Percentiles rank a stretch among this genome's conserved stretches.
These are phyloP conservation scores for Urocolius indicus DNA, from an alignment of 2,113 vertebrate genomes.

Conservation along the genomic window DNA sequence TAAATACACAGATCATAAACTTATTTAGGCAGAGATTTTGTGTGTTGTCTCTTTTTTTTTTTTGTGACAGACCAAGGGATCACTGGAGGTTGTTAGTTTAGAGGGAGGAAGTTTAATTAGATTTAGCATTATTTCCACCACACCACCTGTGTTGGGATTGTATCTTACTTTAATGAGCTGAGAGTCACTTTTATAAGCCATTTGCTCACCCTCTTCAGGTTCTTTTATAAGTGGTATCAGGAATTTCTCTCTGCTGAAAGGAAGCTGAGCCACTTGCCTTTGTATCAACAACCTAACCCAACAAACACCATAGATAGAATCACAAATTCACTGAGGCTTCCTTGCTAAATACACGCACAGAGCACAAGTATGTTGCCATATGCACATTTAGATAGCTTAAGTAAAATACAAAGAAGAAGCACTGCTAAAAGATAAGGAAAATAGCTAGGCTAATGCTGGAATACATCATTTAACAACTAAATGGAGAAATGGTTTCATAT, in stretches of 20 bases:
- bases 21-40: background rate
- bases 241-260: background rate
- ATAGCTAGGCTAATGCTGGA: background rate
- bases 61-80: background rate
- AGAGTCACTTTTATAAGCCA: background rate
- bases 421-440: background rate
- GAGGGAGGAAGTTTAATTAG: background rate
- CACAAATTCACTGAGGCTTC: background rate
- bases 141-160: background rate
- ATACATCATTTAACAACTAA: background rate
- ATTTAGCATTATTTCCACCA: background rate
- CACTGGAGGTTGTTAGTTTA: background rate
- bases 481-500: background rate
- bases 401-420: background rate
- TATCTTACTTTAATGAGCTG: background rate
- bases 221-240: background rate
- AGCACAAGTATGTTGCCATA: background rate
- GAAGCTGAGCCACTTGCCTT: background rate
- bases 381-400: rapidly evolving
- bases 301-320: background rate
- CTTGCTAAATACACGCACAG: background rate
- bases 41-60: background rate
- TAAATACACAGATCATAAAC: background rate
- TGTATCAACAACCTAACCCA: background rate
- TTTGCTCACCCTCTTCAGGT: background rate